Percentiles rank a stretch among this genome's conserved stretches.
Conservation (phyloP, 1,140 invertebrate genomes). For the Periplaneta americana region DNA sequence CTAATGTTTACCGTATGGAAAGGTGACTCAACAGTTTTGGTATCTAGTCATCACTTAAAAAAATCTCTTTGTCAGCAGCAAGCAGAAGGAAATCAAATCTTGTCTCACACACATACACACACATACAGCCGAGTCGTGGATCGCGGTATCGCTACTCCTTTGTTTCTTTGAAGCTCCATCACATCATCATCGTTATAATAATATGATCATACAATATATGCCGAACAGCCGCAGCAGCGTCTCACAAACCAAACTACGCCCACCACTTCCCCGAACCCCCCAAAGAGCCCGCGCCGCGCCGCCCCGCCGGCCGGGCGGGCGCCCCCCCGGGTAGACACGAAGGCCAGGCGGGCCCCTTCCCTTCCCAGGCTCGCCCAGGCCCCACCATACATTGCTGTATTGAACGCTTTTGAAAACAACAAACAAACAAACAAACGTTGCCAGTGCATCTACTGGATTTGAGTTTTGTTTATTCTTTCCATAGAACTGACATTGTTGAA, state of each 20-base stretch:
- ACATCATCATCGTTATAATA: background rate
- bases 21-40: slow-evolving; percentile 19
- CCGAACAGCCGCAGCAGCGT: background rate
- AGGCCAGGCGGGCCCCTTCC: background rate
- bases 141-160: slow-evolving; percentile 15
- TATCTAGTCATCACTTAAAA: slow-evolving; percentile 22
- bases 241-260: background rate
- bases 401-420: slow-evolving; percentile 1
- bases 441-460: slow-evolving; percentile 21
- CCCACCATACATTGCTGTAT: background rate
- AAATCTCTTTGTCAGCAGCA: slow-evolving; percentile 17
- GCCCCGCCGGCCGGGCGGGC: background rate
- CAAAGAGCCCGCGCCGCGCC: background rate
- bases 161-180: slow-evolving; percentile 16
- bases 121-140: slow-evolving; percentile 6
- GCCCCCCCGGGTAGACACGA: background rate
- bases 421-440: slow-evolving; percentile 16
- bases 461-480: slow-evolving; percentile 20
- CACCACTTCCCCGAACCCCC: background rate
- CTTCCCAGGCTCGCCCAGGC: background rate
- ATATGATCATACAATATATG: background rate
- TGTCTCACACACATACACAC: slow-evolving; percentile 14
- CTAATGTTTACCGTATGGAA: slow-evolving; percentile 9
- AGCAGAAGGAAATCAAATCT: slow-evolving; percentile 21
- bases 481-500: slow-evolving; percentile 25